Base-by-base conservation (phyloP, 2,888 invertebrate species). In the Leptinotarsa juncta region DNA sequence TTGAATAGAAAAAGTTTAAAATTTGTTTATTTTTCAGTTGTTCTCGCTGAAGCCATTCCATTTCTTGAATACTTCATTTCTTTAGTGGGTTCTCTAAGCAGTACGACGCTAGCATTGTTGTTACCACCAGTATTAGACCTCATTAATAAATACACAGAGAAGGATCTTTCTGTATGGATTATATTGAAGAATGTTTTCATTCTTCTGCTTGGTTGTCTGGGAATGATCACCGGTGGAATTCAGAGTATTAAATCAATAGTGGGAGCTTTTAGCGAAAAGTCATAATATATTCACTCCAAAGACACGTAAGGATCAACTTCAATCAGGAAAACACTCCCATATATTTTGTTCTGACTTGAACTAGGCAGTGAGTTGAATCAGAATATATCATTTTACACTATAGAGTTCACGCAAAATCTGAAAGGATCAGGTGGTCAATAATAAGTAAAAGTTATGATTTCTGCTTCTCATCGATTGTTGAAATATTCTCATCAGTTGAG, bases 51-150 rank as follows among this genome's bases (percentile, higher is more conserved):
- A 85, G 90, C 94, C 2, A 95, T 98, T 74, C 97, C 97, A 0
- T 92, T 95, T 81, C 88, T 98, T 77, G 94, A 94, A 3, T 89
- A 96, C 2, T 96, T 97, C 88, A 97, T 98, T 81, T 97, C 97
- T 0, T 88, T 98, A 77, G 95, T 98, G 48, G 98, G 98, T 5
- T 96, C 97, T 0, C 91, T 97, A 0, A 96, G 96, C 85, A 95
- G 96, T 81, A 94, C 97, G 5, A 93, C 95, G 0, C 88, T 98
- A 77, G 97, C 97, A 0, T 90, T 98, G 53, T 90, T 97, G 57
- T 95, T 97, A 85, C 97, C 97, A 1, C 95, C 97, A 0, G 90
- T 96, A 72, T 93, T 97, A 77, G 95, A 97, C 83, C 89, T 97
- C 79, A 93, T 96, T 5, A 90, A 92, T 0, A 89, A 90, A 74